phyloP scores from a whole-genome alignment of 2,888 invertebrate species.

The Tinea semifulvella region DNA sequence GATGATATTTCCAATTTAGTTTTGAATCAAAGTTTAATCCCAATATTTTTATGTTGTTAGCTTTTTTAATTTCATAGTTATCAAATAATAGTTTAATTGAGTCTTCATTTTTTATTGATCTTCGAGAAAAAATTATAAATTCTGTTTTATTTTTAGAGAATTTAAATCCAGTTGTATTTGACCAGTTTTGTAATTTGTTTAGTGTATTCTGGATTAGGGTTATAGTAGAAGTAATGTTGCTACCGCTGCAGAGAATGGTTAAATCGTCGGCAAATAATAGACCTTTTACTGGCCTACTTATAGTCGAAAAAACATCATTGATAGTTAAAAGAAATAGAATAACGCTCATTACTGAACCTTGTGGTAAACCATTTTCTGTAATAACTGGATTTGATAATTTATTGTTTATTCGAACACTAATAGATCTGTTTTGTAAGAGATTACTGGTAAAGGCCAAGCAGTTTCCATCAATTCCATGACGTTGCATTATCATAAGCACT shows the following conservation, averaged over 20 bases:
- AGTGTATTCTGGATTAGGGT: constrained; percentile 17
- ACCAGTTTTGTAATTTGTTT: constrained; percentile 16
- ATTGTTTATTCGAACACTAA: constrained; percentile 15
- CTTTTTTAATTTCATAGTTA: constrained; percentile 16
- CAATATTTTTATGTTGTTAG: constrained; percentile 16
- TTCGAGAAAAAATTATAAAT: constrained; percentile 17
- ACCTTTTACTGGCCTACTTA: constrained; percentile 16
- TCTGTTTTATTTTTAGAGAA: constrained; percentile 19
- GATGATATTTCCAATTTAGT: constrained; percentile 16
- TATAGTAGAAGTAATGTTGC: constrained; percentile 9
- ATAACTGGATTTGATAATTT: background rate
- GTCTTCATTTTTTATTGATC: constrained; percentile 12
- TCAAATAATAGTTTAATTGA: no score
- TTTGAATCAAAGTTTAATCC: constrained; percentile 18
- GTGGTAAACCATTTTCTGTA: constrained; percentile 18
- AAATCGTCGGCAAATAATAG: constrained; percentile 18
- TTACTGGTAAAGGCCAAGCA: constrained; percentile 15
- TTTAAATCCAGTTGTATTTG: constrained; percentile 16
- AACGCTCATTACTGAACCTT: constrained; percentile 16
- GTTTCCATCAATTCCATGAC: constrained; percentile 15
- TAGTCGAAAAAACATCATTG: constrained; percentile 16
- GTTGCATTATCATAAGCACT: constrained; percentile 13
- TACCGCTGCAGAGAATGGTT: constrained; percentile 14
- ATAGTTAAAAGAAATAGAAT: constrained; percentile 18
- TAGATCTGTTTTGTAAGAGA: constrained; percentile 15